Percentiles rank a stretch among this genome's conserved stretches.
Conservation (phyloP, 2,888 invertebrate genomes). For the Fragum whitleyi region DNA sequence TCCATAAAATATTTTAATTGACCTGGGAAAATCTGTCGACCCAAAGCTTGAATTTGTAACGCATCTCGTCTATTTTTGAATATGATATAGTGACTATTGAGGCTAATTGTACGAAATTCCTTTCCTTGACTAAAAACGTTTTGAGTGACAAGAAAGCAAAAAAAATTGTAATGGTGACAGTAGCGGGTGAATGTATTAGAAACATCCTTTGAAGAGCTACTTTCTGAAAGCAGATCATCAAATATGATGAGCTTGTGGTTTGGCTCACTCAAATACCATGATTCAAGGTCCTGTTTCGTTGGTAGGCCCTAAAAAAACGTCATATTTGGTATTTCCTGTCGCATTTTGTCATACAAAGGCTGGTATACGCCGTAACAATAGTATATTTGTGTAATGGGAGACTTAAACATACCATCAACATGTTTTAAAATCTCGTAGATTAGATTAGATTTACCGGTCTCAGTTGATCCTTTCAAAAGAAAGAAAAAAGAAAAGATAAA, state of each 20-base stretch:
- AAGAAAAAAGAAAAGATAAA: background rate
- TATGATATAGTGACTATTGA: constrained; percentile 59
- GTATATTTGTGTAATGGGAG: constrained; percentile 13
- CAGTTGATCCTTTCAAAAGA: constrained; percentile 10
- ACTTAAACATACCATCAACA: constrained; percentile 19
- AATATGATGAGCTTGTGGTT: constrained; percentile 35
- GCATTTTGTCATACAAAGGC: constrained; percentile 31
- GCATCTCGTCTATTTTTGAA: constrained; percentile 55
- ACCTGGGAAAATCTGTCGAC: constrained; percentile 56
- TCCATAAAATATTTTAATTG: constrained; percentile 43
- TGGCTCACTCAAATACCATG: constrained; percentile 25
- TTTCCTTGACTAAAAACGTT: constrained; percentile 44
- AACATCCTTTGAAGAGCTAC: constrained; percentile 22
- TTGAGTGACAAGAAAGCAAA: constrained; percentile 51
- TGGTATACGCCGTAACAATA: constrained; percentile 33
- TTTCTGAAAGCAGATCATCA: constrained; percentile 44
- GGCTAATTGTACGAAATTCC: constrained; percentile 55
- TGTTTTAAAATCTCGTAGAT: constrained; percentile 22
- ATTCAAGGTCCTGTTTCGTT: constrained; percentile 31
- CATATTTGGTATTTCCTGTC: constrained; percentile 11
- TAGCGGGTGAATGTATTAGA: constrained; percentile 36
- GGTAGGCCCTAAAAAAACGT: constrained; percentile 43
- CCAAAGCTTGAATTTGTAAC: constrained; percentile 51
- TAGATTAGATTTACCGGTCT: constrained; percentile 18
- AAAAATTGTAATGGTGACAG: constrained; percentile 50